A percentile compares a stretch with the other conserved stretches of the same genome.
phyloP scores from a whole-genome alignment of 1,140 invertebrate genomes.

The Zaprionus tsacasi region DNA sequence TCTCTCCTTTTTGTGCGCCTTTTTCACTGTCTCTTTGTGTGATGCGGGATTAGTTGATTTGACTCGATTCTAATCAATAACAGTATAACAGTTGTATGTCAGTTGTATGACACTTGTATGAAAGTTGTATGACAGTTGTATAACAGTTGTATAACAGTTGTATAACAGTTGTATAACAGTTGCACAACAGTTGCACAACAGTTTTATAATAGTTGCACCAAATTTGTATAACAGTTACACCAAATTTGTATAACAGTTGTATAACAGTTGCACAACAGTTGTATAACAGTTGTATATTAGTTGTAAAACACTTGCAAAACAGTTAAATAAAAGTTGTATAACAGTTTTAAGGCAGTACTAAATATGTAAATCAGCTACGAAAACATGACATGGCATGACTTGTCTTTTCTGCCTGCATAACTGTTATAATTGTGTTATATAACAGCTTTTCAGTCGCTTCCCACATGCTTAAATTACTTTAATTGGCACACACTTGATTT shows the following conservation, averaged over 20 bases:
- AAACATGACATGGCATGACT: too few species aligned
- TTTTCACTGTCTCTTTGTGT: slow-evolving; percentile 29
- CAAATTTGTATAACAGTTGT: slow-evolving; percentile 16
- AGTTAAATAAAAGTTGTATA: not conserved
- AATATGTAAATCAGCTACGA: too few species aligned
- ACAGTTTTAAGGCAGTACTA: too few species aligned
- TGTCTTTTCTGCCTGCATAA: accelerated
- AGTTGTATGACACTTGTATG: slow-evolving; percentile 20
- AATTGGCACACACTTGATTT: too few species aligned
- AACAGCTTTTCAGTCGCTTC: not conserved
- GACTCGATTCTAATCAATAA: slow-evolving; percentile 36
- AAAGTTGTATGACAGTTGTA: slow-evolving; percentile 19
- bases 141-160: slow-evolving; percentile 20
- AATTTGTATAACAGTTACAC: not conserved
- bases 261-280: slow-evolving; percentile 21
- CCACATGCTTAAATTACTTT: too few species aligned
- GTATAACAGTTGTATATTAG: not conserved
- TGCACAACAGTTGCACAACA: slow-evolving; percentile 7
- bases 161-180: slow-evolving; percentile 26
- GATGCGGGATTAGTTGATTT: slow-evolving; percentile 50
- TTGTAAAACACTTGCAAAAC: not conserved
- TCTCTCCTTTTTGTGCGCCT: not conserved
- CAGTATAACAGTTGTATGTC: slow-evolving; percentile 19
- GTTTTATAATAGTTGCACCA: not conserved
- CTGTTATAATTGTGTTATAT: not conserved